Percentiles rank a stretch among this genome's conserved stretches.
phyloP scores from a whole-genome alignment of 2,113 vertebrate species.

The Oryzias woworae region DNA sequence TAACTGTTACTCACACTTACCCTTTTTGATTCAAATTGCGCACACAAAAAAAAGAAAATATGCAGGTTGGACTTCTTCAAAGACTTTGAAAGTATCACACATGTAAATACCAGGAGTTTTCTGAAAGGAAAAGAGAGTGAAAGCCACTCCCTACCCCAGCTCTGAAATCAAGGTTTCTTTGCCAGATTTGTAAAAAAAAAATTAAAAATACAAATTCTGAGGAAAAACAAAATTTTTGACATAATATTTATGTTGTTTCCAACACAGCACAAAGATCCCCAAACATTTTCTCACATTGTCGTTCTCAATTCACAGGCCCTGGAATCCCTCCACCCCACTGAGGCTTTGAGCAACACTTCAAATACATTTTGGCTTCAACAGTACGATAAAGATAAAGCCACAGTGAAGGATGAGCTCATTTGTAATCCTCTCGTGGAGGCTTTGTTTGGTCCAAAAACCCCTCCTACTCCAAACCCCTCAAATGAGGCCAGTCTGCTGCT shows the following conservation, averaged over 20 bases:
- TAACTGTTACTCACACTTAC: constrained; percentile 1
- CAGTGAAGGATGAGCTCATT: constrained; percentile 2
- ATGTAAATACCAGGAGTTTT: constrained; percentile 8
- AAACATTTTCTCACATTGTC: too few species aligned
- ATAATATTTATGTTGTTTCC: not conserved
- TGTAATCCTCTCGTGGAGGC: constrained; percentile 8
- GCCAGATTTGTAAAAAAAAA: too few species aligned
- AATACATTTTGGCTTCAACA: constrained; percentile 2
- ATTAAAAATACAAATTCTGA: too few species aligned
- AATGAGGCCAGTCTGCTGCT: constrained; percentile 26
- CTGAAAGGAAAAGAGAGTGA: constrained; percentile 29
- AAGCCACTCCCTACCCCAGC: constrained; percentile 3
- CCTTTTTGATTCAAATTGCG: not conserved
- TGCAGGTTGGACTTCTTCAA: constrained; percentile 32
- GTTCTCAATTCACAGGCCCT: too few species aligned
- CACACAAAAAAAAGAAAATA: not conserved
- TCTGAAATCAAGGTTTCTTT: not conserved
- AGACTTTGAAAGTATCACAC: constrained; percentile 26
- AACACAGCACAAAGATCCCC: not conserved
- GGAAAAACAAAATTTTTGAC: not conserved
- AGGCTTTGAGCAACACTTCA: not conserved
- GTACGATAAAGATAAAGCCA: too few species aligned
- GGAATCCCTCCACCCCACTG: not conserved
- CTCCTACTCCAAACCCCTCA: not conserved
- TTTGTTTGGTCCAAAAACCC: constrained; percentile 2